A percentile compares a stretch with the other conserved stretches of the same genome.
These are phyloP conservation scores for Phalacrocorax pelagicus DNA, from an alignment of 2,113 vertebrate species.

Conservation along the genomic window DNA sequence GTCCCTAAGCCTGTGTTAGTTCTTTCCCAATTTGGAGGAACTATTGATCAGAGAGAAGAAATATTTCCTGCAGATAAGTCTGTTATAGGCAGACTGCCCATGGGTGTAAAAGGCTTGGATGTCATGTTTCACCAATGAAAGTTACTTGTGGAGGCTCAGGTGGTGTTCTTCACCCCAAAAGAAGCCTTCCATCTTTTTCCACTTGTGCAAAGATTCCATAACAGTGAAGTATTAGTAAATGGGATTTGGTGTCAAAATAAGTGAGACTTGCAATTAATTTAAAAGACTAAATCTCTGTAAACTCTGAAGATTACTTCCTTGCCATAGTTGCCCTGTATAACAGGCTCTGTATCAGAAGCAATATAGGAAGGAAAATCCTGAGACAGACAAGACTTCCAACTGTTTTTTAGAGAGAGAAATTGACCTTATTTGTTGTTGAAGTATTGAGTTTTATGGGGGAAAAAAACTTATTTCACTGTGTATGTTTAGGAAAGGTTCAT, in stretches of 20 bases:
- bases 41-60: background rate
- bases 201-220: background rate
- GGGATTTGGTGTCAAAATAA: background rate
- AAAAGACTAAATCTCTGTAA: background rate
- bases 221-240: background rate
- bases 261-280: background rate
- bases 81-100: background rate
- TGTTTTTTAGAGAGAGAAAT: background rate
- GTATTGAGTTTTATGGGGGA: background rate
- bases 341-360: background rate
- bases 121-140: background rate
- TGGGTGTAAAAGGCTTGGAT: background rate
- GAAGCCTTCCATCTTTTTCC: background rate
- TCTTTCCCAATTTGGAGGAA: background rate
- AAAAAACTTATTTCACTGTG: background rate
- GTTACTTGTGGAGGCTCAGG: background rate
- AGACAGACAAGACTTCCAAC: background rate
- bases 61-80: background rate
- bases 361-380: background rate
- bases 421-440: background rate
- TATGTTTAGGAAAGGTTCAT: background rate
- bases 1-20: background rate
- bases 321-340: background rate
- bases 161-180: background rate
- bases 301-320: background rate